Conservation (phyloP, 2,113 vertebrate species). For the Globicephala melas region DNA sequence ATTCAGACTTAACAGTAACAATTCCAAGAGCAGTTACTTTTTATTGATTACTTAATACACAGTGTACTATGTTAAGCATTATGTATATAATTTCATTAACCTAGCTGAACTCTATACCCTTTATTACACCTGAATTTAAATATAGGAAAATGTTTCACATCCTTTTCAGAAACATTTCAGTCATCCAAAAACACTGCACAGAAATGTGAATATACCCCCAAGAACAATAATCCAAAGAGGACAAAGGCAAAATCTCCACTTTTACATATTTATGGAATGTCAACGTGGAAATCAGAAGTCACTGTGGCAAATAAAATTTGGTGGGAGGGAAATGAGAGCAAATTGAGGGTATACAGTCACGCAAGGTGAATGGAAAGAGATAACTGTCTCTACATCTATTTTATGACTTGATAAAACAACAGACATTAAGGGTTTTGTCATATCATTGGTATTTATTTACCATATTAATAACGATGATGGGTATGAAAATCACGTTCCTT, state of each 20-base stretch:
- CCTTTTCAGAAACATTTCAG: background rate
- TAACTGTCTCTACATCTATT: background rate
- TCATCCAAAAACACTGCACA: background rate
- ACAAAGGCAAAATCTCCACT: background rate
- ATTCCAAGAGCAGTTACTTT: background rate
- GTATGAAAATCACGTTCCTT: background rate
- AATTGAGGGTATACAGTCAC: background rate
- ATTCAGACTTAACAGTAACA: background rate
- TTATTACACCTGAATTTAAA: background rate
- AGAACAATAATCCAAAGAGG: background rate
- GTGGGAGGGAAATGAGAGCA: background rate
- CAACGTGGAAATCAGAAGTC: background rate
- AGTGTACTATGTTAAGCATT: background rate
- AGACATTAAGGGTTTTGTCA: background rate
- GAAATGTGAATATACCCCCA: background rate
- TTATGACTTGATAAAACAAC: background rate
- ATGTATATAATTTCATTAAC: background rate
- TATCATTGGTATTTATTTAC: background rate
- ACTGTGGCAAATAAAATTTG: background rate
- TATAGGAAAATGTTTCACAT: background rate
- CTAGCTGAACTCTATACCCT: background rate
- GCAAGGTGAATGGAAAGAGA: background rate
- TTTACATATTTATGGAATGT: background rate
- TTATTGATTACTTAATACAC: background rate
- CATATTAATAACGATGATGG: background rate